Conservation (phyloP, 2,888 invertebrate genomes). For the Caenorhabditis sp. region DNA sequence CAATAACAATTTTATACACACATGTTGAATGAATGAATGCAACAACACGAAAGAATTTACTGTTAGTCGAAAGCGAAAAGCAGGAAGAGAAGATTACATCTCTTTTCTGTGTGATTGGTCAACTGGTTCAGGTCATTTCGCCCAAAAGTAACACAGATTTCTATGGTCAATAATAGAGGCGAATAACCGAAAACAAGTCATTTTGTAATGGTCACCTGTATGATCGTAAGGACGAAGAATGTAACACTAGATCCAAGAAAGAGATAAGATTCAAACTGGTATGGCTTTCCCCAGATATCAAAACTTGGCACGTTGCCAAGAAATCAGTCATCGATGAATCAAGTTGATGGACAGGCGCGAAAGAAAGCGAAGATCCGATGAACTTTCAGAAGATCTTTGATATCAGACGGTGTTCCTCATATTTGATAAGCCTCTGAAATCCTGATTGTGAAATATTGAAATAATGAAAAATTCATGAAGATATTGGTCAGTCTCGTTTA, state of each 20-base stretch:
- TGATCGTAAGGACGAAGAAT: not conserved
- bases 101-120: not conserved
- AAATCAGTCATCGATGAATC: conserved; percentile 11
- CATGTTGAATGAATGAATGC: conserved; percentile 25
- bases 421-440: not conserved
- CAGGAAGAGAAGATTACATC: conserved; percentile 58
- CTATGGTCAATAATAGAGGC: conserved; percentile 27
- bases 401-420: conserved; percentile 6
- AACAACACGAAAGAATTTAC: conserved; percentile 50
- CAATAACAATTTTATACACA: conserved; percentile 22
- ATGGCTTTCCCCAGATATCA: not conserved
- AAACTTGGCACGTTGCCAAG: conserved; percentile 19
- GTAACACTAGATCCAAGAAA: not conserved
- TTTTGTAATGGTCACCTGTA: conserved; percentile 34
- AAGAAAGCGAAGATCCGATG: not conserved
- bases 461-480: not conserved
- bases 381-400: conserved; percentile 2
- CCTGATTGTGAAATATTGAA: conserved; percentile 13
- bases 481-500: conserved; percentile 16
- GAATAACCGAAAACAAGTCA: conserved; percentile 43
- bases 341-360: conserved; percentile 23
- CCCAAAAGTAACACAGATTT: conserved; percentile 22
- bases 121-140: conserved; percentile 68
- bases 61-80: conserved; percentile 61
- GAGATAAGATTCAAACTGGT: not conserved